Base-by-base conservation (phyloP, 37 sponge, comb jelly and placozoan species). In the Theonella swinhoei region DNA sequence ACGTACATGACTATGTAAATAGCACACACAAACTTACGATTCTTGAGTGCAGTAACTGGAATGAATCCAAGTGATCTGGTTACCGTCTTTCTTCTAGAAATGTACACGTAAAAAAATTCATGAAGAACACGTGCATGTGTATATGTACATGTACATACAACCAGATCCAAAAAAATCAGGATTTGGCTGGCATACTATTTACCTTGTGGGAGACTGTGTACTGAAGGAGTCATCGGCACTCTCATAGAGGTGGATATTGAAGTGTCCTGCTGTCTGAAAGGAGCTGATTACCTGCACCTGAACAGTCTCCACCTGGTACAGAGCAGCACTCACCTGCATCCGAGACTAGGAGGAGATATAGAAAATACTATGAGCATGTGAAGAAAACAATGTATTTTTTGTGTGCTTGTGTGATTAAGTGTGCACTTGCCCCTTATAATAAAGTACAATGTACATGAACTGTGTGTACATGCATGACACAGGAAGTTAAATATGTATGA, bases 201-300 rank as follows among this genome's bases (percentile, higher is more conserved):
- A 38, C 11, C 14, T 62, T 34, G 17, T 37, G 37, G n/a, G 65
- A 78, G 39, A 35, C 39, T 8, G 62, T 33, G 23, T 3, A 30
- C 17, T 35, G n/a, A 70, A 19, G 3, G 22, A 26, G 25, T 19
- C 31, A 62, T 71, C 62, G 8, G 31, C 39, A 36, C 62, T 39
- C 73, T 87, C 88, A 64, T 77, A 75, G 4, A 87, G 68, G 3
- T n/a, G 31, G 32, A 87, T 64, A 30, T 70, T 24, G 61, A 80
- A 87, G 47, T 71, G 65, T 14, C 34, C 88, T n/a, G 80, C 25
- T 0, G 24, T 9, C 22, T 7, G 42, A 36, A 72, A 80, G 1
- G 73, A 75, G 29, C 42, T 80, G 47, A 1, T 1, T 39, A 87
- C 81, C 64, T 42, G 25, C 25, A 87, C 1, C 4, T 14, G 3